These are phyloP conservation scores for Myrmophylax atrothorax DNA, from an alignment of 2,113 vertebrate species.

Conservation along the genomic window DNA sequence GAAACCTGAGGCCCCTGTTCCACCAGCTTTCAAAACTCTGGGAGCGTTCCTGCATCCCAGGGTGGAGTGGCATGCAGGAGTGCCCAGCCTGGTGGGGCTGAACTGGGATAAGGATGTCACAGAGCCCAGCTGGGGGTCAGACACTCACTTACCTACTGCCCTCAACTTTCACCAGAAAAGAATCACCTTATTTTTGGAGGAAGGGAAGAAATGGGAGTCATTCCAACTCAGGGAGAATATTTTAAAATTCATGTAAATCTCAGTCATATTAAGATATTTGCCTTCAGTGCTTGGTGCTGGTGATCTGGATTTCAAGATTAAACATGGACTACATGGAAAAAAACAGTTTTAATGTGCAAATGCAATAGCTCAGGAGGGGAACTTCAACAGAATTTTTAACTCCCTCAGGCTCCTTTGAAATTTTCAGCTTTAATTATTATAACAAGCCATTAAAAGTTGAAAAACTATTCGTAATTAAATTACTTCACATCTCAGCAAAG, in stretches of 20 bases:
- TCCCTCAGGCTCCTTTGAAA: neutral
- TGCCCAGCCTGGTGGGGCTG: neutral
- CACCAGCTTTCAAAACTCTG: neutral
- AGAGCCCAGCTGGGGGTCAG: neutral
- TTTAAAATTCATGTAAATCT: neutral
- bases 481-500: neutral
- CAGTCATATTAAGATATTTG: neutral
- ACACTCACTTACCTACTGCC: neutral
- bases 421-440: constrained; percentile 8
- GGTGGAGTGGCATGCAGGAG: rapidly evolving
- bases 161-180: neutral
- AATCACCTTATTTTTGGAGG: neutral
- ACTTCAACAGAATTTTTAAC: constrained; percentile 30
- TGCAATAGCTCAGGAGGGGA: neutral
- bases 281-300: neutral
- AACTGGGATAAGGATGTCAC: rapidly evolving
- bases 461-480: constrained; percentile 47
- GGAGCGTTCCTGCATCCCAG: neutral
- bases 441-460: constrained; percentile 24
- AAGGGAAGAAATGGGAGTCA: neutral
- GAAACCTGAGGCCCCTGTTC: neutral
- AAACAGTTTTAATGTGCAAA: neutral
- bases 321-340: neutral
- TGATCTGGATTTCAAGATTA: neutral
- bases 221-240: neutral